phyloP scores from a whole-genome alignment of 30 jellyfish, hydroid and myxozoan species.

The Pelagia noctiluca region DNA sequence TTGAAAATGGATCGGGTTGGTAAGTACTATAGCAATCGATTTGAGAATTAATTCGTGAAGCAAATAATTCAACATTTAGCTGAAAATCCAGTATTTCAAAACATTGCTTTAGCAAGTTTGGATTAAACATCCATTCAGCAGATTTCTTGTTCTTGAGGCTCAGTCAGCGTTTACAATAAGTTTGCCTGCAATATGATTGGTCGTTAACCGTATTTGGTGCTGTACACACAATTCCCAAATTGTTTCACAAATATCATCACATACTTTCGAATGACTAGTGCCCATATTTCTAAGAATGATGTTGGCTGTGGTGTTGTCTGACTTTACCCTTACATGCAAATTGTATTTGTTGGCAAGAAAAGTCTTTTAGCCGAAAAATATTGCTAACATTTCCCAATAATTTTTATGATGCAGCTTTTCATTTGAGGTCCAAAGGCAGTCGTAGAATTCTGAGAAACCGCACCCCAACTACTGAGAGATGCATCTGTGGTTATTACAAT shows the following conservation, averaged over 20 bases:
- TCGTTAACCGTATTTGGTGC: constrained; percentile 9
- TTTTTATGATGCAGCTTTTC: constrained; percentile 3
- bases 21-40: neutral
- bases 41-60: constrained; percentile 3
- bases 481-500: neutral
- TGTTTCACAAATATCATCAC: constrained; percentile 10
- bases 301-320: constrained; percentile 12
- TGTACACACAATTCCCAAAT: constrained; percentile 2
- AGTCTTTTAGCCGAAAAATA: constrained; percentile 8
- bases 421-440: neutral
- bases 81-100: neutral
- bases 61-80: constrained; percentile 35
- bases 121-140: constrained; percentile 24
- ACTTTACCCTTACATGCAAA: constrained; percentile 4
- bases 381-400: constrained; percentile 23
- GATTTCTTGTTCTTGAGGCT: constrained; percentile 24
- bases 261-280: constrained; percentile 19
- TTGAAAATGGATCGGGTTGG: constrained; percentile 3
- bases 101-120: constrained; percentile 2
- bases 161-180: constrained; percentile 16
- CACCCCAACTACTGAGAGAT: constrained; percentile 19
- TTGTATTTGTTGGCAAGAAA: neutral
- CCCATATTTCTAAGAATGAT: constrained; percentile 15
- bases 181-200: constrained; percentile 21
- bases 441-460: constrained; percentile 3